Base-by-base conservation (phyloP, 2,888 invertebrate genomes). In the Eupelmus urozonus region DNA sequence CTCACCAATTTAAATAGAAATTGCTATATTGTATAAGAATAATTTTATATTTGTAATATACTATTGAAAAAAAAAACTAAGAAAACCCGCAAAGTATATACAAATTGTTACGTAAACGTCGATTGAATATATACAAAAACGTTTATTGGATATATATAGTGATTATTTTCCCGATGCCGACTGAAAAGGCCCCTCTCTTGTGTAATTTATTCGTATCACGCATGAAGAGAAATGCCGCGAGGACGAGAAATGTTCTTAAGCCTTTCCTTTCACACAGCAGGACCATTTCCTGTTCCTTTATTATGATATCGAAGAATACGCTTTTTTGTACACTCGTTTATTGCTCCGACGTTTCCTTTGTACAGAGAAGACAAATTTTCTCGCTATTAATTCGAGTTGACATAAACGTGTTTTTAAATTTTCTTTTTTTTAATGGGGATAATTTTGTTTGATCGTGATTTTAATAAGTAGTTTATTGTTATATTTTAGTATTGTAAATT, bases 271-370 rank as follows among this genome's bases (percentile, higher is more conserved):
- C 66, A 65, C 65, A 34, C 53, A 23, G 29, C 49, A 49, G 57
- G 57, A 66, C 49, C 49, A 66, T 74, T 74, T 73, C 73, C 73
- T 65, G 65, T 65, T 73, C 27, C 57, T 74, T 74, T 66, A 59
- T 74, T 62, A 51, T n/a, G 11, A 53, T 40, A 23, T 25, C 25
- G 18, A 53, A 40, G 25, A 62, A 53, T 40, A 40, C 7, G 5
- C 20, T 53, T 18, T 45, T 45, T 45, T 45, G 4, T 45, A 45
- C 11, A 5, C 55, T 67, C 25, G 18, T 66, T 66, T 25, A 18
- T 49, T 23, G 16, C 29, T 25, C 55, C 13, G 23, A 53, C 9
- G 9, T 45, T 45, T 60, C 16, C 49, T 27, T 34, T 57, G 3
- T 23, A 57, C 3, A 20, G 42, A 23, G n/a, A 2, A 2, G 49